A percentile compares a stretch with the other conserved stretches of the same genome.
Evolutionary conservation across 2,113 vertebrate species (phyloP).

Genomic region (Cryptomyrus ogoouensis): DNA sequence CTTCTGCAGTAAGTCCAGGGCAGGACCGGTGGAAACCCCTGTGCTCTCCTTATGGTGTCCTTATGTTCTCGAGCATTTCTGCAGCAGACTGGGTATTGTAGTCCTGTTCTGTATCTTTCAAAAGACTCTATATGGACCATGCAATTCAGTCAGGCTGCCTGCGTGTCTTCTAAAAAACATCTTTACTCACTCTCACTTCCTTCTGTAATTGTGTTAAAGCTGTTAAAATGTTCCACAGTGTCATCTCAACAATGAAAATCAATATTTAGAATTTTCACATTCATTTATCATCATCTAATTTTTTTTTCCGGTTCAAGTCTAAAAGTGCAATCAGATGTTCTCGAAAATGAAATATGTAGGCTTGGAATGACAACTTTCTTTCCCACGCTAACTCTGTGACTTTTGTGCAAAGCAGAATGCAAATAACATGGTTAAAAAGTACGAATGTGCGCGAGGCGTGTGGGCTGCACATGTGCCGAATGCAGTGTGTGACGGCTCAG

Average conservation of each 20-base stretch:
- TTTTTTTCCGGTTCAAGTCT: slow-evolving; percentile 25
- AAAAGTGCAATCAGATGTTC: slow-evolving; percentile 36
- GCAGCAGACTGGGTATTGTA: neutral
- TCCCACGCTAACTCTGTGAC: slow-evolving; percentile 36
- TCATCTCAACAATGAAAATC: slow-evolving; percentile 10
- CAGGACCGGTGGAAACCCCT: neutral
- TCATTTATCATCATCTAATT: slow-evolving; percentile 28
- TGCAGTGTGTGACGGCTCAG: slow-evolving; percentile 48
- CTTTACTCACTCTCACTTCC: neutral
- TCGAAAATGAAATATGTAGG: slow-evolving; percentile 2
- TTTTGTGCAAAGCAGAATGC: slow-evolving; percentile 47
- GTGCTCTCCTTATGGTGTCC: neutral
- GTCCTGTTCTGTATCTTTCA: neutral
- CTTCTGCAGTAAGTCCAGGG: neutral
- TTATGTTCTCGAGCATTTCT: neutral
- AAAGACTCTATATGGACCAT: neutral
- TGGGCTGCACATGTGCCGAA: slow-evolving; percentile 54
- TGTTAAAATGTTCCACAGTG: neutral
- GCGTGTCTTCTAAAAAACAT: neutral
- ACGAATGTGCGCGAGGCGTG: slow-evolving; percentile 61
- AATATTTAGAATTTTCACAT: slow-evolving; percentile 16
- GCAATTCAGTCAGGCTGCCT: neutral
- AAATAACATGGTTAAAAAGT: slow-evolving; percentile 61
- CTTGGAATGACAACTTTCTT: slow-evolving; percentile 32
- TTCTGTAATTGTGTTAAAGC: neutral